phyloP scores from a whole-genome alignment of 1,140 invertebrate species.

The Hyles euphorbiae region DNA sequence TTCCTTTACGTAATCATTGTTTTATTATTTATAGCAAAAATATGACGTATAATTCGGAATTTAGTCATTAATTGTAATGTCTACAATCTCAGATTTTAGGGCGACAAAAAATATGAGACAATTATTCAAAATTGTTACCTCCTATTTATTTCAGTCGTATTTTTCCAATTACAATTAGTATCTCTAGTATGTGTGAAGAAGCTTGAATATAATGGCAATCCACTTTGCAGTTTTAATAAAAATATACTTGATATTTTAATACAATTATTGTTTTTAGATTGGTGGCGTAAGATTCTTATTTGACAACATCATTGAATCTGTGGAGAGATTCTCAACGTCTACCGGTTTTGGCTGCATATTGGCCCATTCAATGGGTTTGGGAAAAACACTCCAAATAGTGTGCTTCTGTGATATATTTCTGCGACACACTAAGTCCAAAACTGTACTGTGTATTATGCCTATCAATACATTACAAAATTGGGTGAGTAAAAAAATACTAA shows the following conservation, averaged over 20 bases:
- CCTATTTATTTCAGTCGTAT: too few species aligned
- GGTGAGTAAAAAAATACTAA: conserved; percentile 63
- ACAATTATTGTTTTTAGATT: conserved; percentile 78
- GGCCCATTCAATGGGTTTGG: conserved; percentile 99
- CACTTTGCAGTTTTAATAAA: too few species aligned
- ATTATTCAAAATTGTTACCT: too few species aligned
- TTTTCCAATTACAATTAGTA: too few species aligned
- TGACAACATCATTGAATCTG: conserved; percentile 96
- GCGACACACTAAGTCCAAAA: conserved; percentile 90
- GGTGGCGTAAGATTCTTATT: conserved; percentile 97
- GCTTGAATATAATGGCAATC: too few species aligned
- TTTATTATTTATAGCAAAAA: too few species aligned
- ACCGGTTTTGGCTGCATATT: conserved; percentile 97
- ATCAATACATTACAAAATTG: conserved; percentile 99
- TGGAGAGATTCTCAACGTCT: conserved; percentile 90
- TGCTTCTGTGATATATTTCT: conserved; percentile 98
- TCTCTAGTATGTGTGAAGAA: too few species aligned
- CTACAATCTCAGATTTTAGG: too few species aligned
- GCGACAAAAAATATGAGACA: not conserved
- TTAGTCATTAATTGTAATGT: too few species aligned
- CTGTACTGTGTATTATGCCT: conserved; percentile 97
- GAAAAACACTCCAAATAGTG: conserved; percentile 98
- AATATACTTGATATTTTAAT: too few species aligned
- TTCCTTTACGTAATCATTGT: too few species aligned
- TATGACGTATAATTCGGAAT: too few species aligned